A percentile compares a stretch with the other conserved stretches of the same genome.
These are phyloP conservation scores for Tor tambroides DNA, from an alignment of 2,113 vertebrate species.

Conservation along the genomic window DNA sequence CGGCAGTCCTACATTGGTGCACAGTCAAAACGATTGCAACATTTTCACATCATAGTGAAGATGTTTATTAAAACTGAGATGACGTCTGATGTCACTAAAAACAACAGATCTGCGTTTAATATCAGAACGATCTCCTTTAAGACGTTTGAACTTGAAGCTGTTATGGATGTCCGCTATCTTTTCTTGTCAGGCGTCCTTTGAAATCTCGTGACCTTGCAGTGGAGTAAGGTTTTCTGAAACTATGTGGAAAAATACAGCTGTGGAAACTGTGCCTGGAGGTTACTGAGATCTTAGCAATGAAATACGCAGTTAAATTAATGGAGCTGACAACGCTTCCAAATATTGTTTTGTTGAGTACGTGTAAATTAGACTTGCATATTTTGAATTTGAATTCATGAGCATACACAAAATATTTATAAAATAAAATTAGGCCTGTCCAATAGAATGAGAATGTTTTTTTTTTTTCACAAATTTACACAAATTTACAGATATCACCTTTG, in stretches of 20 bases:
- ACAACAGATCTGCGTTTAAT: background rate
- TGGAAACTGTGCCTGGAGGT: background rate
- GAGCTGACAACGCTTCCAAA: background rate
- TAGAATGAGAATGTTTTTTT: background rate
- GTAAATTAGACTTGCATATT: background rate
- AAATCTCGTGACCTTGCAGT: background rate
- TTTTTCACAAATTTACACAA: background rate
- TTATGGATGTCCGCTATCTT: background rate
- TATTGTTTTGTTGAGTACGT: background rate
- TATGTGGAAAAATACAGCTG: background rate
- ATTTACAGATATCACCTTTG: background rate
- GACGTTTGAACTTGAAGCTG: background rate
- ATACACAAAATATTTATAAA: too few species aligned
- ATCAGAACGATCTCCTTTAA: background rate
- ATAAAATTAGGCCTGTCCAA: background rate
- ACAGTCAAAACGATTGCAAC: background rate
- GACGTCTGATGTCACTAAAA: background rate
- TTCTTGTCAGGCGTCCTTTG: background rate
- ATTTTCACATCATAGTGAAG: background rate
- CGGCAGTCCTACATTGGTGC: background rate
- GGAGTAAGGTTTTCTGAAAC: background rate
- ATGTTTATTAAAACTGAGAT: background rate
- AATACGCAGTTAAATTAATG: slow-evolving; percentile 1
- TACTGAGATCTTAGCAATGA: background rate
- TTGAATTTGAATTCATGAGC: too few species aligned